Evolutionary conservation across 37 sponge, comb jelly and placozoan genomes (phyloP).

Genomic region (Aphrocallistes beatrix): DNA sequence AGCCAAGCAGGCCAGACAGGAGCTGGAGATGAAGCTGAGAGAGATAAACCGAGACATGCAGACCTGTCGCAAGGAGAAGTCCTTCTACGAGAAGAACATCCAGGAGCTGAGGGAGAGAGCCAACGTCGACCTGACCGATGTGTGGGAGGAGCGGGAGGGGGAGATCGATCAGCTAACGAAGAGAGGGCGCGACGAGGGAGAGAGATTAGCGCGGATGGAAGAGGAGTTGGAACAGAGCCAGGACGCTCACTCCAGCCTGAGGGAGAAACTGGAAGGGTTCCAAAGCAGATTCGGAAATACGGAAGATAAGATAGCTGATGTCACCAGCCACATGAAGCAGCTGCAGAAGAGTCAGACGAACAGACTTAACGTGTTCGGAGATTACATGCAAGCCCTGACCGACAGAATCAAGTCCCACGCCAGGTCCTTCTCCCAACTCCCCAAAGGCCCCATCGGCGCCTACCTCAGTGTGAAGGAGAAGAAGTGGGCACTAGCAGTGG

Average conservation of each 20-base stretch:
- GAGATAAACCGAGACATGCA: not conserved
- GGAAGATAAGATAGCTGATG: conserved; percentile 2
- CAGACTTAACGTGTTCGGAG: conserved; percentile 32
- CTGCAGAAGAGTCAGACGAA: conserved; percentile 33
- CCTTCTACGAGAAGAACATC: conserved; percentile 24
- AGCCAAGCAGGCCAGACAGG: not conserved
- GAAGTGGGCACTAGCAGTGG: conserved; percentile 58
- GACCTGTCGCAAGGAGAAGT: conserved; percentile 20
- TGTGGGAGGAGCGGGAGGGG: conserved; percentile 19
- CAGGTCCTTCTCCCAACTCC: conserved; percentile 25
- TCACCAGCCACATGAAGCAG: conserved; percentile 20
- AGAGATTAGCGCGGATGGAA: conserved; percentile 4
- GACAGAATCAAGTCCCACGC: conserved; percentile 15
- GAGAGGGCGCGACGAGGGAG: not conserved
- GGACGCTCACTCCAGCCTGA: not conserved
- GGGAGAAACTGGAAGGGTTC: not conserved
- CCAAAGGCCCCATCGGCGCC: conserved; percentile 58
- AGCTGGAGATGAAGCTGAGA: not conserved
- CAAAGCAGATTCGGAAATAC: conserved; percentile 12
- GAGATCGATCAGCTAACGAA: conserved; percentile 25
- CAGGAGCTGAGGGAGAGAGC: not conserved
- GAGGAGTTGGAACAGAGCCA: not conserved
- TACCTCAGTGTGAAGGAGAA: conserved; percentile 43
- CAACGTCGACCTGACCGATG: not conserved
- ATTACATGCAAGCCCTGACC: conserved; percentile 38